Conservation (phyloP, 2,888 invertebrate species). For the Xanthia togata region DNA sequence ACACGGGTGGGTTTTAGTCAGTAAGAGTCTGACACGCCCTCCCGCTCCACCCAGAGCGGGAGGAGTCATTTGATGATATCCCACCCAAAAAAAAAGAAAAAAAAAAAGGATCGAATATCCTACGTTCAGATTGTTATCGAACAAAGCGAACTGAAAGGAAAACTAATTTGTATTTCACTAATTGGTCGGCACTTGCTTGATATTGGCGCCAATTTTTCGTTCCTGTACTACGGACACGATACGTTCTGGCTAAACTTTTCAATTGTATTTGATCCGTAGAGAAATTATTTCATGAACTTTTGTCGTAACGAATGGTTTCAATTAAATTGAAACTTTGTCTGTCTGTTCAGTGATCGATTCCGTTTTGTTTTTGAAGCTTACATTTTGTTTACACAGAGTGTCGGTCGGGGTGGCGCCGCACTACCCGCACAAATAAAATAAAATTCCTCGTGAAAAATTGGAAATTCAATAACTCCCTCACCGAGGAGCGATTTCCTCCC, state of each 20-base stretch:
- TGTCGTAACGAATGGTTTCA: constrained; percentile 60
- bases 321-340: constrained; percentile 63
- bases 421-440: constrained; percentile 72
- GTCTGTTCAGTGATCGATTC: constrained; percentile 60
- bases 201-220: constrained; percentile 15
- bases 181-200: background rate
- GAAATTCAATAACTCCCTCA: constrained; percentile 78
- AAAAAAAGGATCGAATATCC: too few species aligned
- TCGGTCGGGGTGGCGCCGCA: constrained; percentile 57
- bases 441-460: constrained; percentile 73
- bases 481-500: constrained; percentile 70
- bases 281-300: constrained; percentile 56
- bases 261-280: constrained; percentile 44
- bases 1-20: too few species aligned
- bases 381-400: constrained; percentile 54
- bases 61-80: too few species aligned
- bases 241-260: constrained; percentile 44
- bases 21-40: too few species aligned
- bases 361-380: constrained; percentile 60
- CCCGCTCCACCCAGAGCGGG: too few species aligned
- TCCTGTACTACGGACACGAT: background rate
- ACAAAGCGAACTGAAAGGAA: background rate
- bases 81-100: too few species aligned
- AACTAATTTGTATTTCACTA: constrained; percentile 1
- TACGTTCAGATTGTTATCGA: background rate